These are phyloP conservation scores for Tetrax tetrax DNA, from an alignment of 2,113 vertebrate genomes.

Conservation along the genomic window DNA sequence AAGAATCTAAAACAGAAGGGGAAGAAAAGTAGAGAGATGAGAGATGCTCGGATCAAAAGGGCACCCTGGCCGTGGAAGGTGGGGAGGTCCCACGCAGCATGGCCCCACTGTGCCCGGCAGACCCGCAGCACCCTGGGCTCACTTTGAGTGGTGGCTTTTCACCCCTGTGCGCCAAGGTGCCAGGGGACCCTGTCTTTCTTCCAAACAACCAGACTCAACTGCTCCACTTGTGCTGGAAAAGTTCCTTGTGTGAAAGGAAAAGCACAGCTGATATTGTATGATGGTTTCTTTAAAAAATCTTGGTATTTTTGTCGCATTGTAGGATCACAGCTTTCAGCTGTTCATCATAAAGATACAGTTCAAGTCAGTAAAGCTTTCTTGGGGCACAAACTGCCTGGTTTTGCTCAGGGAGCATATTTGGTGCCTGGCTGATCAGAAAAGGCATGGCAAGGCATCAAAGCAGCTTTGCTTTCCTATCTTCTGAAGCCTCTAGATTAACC, in stretches of 20 bases:
- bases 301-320: neutral
- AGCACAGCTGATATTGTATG: neutral
- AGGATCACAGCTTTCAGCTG: neutral
- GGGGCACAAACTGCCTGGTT: neutral
- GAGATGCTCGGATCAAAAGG: neutral
- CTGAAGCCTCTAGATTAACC: neutral
- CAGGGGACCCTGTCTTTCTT: neutral
- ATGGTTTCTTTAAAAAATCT: neutral
- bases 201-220: neutral
- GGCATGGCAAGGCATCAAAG: neutral
- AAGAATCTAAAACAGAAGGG: constrained; percentile 7
- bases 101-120: neutral
- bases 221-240: neutral
- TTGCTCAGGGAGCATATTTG: neutral
- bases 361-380: neutral
- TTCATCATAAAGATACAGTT: neutral
- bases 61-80: neutral
- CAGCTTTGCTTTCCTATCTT: neutral
- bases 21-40: neutral
- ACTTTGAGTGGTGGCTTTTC: neutral
- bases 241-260: neutral
- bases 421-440: neutral
- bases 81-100: neutral
- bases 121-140: neutral
- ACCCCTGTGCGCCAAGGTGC: neutral